A percentile compares a stretch with the other conserved stretches of the same genome.
Evolutionary conservation across 2,797 vertebrate genomes (phyloP).

Genomic region (Pantherophis vulpinus): DNA sequence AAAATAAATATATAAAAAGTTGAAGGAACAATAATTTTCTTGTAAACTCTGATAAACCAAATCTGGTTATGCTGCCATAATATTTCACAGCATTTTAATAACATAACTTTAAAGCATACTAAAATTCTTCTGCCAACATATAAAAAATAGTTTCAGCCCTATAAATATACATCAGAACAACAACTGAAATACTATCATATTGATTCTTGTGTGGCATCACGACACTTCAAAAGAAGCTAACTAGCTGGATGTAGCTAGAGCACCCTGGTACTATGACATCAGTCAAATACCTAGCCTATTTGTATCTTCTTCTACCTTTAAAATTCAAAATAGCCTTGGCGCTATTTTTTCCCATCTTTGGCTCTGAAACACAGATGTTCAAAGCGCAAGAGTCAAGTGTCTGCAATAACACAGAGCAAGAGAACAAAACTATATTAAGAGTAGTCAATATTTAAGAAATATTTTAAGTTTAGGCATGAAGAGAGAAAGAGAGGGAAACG

Average conservation of each 20-base stretch:
- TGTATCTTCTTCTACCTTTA: neutral
- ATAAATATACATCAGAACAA: constrained; percentile 22
- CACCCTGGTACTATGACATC: neutral
- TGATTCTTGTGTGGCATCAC: constrained; percentile 14
- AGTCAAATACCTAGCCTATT: neutral
- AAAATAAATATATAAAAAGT: constrained; percentile 46
- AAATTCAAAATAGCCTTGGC: neutral
- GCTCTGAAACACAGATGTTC: neutral
- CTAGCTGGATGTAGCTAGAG: neutral
- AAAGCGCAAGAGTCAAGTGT: neutral
- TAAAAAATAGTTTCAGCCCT: constrained; percentile 10
- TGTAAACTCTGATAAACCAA: neutral
- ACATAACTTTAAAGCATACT: constrained; percentile 1
- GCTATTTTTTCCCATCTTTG: neutral
- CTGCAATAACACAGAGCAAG: neutral
- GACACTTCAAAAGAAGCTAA: constrained; percentile 22
- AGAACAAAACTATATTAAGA: neutral
- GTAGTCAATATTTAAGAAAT: neutral
- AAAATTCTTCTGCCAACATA: constrained; percentile 26
- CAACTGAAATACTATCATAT: constrained; percentile 2
- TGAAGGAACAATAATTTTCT: neutral
- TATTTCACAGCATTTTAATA: constrained; percentile 10
- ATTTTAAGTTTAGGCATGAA: neutral
- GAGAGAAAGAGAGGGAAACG: neutral
- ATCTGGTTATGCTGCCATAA: constrained; percentile 3